These are phyloP conservation scores for Diploscapter pachys DNA, from an alignment of 1,140 invertebrate genomes.

Conservation along the genomic window DNA sequence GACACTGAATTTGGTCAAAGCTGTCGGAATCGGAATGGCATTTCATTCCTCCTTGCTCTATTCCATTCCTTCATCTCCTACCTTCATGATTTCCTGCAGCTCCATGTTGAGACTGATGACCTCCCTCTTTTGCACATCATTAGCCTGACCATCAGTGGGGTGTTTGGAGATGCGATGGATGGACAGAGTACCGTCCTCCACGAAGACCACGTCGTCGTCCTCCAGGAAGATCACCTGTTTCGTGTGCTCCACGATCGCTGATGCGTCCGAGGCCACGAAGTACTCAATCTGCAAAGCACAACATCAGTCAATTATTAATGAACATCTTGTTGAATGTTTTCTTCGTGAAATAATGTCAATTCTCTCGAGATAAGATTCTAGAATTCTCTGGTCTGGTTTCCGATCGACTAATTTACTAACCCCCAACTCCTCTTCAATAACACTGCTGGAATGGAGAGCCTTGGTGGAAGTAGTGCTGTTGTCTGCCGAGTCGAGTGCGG, in stretches of 20 bases:
- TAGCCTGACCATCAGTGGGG: constrained; percentile 57
- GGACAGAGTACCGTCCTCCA: constrained; percentile 74
- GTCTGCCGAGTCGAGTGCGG: too few relatives aligned
- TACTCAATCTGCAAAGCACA: constrained; percentile 83
- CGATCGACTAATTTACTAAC: too few relatives aligned
- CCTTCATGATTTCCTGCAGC: constrained; percentile 98
- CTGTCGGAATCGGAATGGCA: too few relatives aligned
- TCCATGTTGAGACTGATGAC: constrained; percentile 96
- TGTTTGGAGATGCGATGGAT: constrained; percentile 85
- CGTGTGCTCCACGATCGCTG: constrained; percentile 36
- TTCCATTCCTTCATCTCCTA: constrained; percentile 79
- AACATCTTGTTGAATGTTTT: too few relatives aligned
- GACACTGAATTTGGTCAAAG: too few relatives aligned
- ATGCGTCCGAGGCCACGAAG: constrained; percentile 96
- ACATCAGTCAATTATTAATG: too few relatives aligned
- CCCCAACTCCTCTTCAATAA: too few relatives aligned
- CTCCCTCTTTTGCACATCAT: constrained; percentile 73
- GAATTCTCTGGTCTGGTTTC: too few relatives aligned
- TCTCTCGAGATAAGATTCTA: too few relatives aligned
- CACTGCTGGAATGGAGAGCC: too few relatives aligned
- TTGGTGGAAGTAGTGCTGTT: too few relatives aligned
- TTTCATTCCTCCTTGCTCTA: constrained; percentile 66
- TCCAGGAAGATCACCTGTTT: constrained; percentile 68
- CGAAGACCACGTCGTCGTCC: constrained; percentile 66
- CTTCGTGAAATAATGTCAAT: too few relatives aligned